Percentiles rank a stretch among this genome's conserved stretches.
phyloP scores from a whole-genome alignment of 1,140 invertebrate species.

The Cydia splendana region DNA sequence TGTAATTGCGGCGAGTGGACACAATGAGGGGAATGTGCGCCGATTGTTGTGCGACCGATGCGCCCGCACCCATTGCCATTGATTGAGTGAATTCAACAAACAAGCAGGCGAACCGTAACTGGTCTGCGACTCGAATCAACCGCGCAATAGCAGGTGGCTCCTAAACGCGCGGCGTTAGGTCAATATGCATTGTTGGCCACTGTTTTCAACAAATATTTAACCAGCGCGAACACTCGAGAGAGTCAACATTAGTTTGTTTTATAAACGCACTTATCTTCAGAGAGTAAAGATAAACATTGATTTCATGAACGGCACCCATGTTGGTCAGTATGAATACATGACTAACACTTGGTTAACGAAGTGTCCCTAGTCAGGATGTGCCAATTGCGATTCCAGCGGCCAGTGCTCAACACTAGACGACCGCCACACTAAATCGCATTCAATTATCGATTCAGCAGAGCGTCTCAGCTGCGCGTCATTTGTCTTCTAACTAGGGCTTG shows the following conservation, averaged over 20 bases:
- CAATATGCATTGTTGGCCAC: not conserved
- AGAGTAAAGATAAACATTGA: constrained; percentile 9
- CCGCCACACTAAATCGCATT: constrained; percentile 50
- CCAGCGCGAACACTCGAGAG: not conserved
- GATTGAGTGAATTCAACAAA: constrained; percentile 74
- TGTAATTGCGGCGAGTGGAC: constrained; percentile 72
- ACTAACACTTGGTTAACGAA: constrained; percentile 5
- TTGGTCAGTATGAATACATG: not conserved
- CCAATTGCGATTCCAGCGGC: constrained; percentile 50
- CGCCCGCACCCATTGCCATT: constrained; percentile 73
- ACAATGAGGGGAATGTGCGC: constrained; percentile 76
- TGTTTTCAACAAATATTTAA: constrained; percentile 21
- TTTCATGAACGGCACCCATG: not conserved
- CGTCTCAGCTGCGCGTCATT: not conserved
- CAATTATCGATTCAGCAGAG: constrained; percentile 55
- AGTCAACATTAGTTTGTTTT: constrained; percentile 6
- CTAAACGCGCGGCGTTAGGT: constrained; percentile 7
- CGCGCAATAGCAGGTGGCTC: constrained; percentile 1
- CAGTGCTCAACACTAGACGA: constrained; percentile 42
- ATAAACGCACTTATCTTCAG: constrained; percentile 16
- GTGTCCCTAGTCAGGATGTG: constrained; percentile 50
- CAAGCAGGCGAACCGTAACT: constrained; percentile 64
- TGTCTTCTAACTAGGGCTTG: too few relatives aligned
- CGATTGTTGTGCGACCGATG: constrained; percentile 76
- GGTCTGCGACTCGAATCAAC: constrained; percentile 45